These are phyloP conservation scores for Dendrocincla tyrannina DNA, from an alignment of 2,797 vertebrate species.

Conservation along the genomic window DNA sequence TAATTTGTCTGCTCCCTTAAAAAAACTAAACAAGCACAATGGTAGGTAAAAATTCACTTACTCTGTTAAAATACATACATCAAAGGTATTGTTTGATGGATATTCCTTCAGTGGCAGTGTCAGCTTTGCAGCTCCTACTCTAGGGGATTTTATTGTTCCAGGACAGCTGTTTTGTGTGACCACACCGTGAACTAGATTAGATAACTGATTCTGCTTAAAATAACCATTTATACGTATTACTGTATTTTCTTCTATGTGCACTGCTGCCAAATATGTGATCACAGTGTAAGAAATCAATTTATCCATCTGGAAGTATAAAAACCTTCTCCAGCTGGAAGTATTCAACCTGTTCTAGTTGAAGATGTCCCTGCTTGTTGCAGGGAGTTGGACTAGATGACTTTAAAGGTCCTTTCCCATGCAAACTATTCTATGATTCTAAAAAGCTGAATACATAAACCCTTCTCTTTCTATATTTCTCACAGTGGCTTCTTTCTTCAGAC, in stretches of 20 bases:
- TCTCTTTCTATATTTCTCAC: not conserved
- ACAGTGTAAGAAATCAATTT: not conserved
- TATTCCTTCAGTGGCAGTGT: not conserved
- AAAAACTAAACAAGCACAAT: not conserved
- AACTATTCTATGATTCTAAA: not conserved
- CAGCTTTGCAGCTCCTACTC: not conserved
- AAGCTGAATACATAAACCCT: rapidly evolving
- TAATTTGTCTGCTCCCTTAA: not conserved
- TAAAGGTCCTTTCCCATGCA: not conserved
- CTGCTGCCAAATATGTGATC: not conserved
- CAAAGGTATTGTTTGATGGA: not conserved
- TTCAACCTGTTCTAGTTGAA: not conserved
- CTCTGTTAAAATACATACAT: not conserved
- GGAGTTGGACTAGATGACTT: not conserved
- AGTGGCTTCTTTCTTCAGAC: not conserved
- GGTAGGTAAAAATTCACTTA: not conserved
- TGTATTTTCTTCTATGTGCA: not conserved
- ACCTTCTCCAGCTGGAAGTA: not conserved
- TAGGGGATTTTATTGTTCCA: not conserved
- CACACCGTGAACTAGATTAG: not conserved
- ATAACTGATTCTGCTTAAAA: not conserved
- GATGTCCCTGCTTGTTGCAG: not conserved
- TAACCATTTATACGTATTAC: not conserved
- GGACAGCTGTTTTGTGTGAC: not conserved
- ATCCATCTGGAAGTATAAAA: not conserved